These are phyloP conservation scores for Eumacrocentrus americanus DNA, from an alignment of 2,888 invertebrate species.

Conservation along the genomic window DNA sequence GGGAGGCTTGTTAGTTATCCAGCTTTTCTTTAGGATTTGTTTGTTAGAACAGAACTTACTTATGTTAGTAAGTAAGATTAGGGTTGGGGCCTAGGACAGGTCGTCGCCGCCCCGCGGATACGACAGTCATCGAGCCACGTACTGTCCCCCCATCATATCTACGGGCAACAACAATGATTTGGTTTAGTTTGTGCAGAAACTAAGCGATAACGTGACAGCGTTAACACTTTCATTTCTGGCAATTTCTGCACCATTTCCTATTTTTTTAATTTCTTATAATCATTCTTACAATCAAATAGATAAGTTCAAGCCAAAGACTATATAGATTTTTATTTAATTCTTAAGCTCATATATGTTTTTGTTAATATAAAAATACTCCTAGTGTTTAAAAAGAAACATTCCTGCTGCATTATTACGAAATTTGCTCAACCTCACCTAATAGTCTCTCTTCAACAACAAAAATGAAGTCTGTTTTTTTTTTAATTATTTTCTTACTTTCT, in stretches of 20 bases:
- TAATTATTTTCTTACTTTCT: slow-evolving; percentile 53
- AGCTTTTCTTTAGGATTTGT: slow-evolving; percentile 44
- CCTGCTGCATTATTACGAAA: no score
- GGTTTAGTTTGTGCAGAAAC: slow-evolving; percentile 61
- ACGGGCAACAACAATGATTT: slow-evolving; percentile 62
- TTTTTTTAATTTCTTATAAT: slow-evolving; percentile 1
- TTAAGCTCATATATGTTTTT: no score
- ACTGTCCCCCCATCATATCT: slow-evolving; percentile 68
- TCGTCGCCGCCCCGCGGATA: slow-evolving; percentile 67
- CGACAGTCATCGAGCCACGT: slow-evolving; percentile 69
- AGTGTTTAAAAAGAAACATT: no score
- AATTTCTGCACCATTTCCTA: slow-evolving; percentile 19
- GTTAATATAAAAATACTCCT: no score
- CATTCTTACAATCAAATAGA: slow-evolving; percentile 7
- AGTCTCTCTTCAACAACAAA: no score
- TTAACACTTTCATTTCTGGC: slow-evolving; percentile 30
- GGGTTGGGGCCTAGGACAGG: slow-evolving; percentile 63
- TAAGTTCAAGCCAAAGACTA: no score
- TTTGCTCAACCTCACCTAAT: no score
- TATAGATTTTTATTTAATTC: no score
- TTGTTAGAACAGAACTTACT: slow-evolving; percentile 62
- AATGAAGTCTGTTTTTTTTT: slow-evolving; percentile 14
- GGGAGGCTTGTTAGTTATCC: slow-evolving; percentile 30
- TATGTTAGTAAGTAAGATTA: slow-evolving; percentile 63
- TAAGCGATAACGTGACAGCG: slow-evolving; percentile 42